These are phyloP conservation scores for Beris morrisii DNA, from an alignment of 2,888 invertebrate species.

Conservation along the genomic window DNA sequence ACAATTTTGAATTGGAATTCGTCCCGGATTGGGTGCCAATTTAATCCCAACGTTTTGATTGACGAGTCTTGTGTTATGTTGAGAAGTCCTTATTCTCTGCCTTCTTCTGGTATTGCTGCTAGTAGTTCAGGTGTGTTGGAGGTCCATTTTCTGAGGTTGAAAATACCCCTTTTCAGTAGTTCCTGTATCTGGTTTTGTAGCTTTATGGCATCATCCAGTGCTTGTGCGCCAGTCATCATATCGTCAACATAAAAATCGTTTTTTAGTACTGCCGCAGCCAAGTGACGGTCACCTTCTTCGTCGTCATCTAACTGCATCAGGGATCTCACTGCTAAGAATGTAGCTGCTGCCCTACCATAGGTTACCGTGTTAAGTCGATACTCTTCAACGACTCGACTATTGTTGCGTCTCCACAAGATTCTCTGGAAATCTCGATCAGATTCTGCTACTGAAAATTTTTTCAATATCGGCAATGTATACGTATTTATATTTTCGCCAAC, in stretches of 20 bases:
- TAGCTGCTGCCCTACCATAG: constrained; percentile 15
- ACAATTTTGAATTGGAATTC: constrained; percentile 1
- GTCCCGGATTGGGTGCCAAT: constrained; percentile 14
- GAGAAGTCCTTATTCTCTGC: constrained; percentile 2
- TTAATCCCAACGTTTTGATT: constrained; percentile 16
- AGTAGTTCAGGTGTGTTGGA: constrained; percentile 34
- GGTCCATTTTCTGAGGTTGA: constrained; percentile 38
- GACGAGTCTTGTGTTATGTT: neutral
- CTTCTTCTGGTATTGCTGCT: constrained; percentile 19
- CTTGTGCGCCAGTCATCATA: too few species aligned
- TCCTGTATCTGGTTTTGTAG: constrained; percentile 31
- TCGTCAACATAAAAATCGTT: constrained; percentile 41
- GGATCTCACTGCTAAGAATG: constrained; percentile 9
- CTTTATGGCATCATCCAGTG: too few species aligned
- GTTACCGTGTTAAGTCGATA: constrained; percentile 20
- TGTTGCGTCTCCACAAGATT: constrained; percentile 11
- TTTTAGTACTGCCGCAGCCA: neutral
- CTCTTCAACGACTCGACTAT: neutral
- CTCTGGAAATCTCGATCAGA: constrained; percentile 21
- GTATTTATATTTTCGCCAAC: constrained; percentile 16
- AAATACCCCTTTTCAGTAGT: constrained; percentile 28
- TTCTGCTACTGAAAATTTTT: constrained; percentile 21
- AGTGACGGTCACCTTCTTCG: neutral
- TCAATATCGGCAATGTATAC: constrained; percentile 39
- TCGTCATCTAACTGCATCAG: neutral